Conservation (phyloP, 2,797 vertebrate genomes). For the Oophaga sylvatica region DNA sequence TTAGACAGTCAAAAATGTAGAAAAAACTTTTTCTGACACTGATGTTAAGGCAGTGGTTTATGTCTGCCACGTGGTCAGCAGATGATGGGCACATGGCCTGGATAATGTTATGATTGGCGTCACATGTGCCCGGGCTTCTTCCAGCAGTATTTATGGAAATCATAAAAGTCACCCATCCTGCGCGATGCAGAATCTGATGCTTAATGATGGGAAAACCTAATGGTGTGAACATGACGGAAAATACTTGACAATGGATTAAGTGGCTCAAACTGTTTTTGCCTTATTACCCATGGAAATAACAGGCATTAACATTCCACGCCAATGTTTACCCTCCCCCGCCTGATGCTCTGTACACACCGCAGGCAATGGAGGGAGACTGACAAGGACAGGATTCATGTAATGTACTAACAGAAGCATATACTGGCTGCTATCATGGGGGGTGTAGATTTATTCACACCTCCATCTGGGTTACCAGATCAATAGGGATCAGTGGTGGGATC, state of each 20-base stretch:
- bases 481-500: no score
- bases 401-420: no score
- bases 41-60: not conserved
- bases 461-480: no score
- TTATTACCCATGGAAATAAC: conserved; percentile 51
- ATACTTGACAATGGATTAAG: conserved; percentile 63
- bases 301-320: conserved; percentile 38
- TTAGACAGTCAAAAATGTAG: no score
- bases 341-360: not conserved
- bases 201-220: conserved; percentile 59
- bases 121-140: conserved; percentile 38
- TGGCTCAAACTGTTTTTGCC: conserved; percentile 30
- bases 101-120: not conserved
- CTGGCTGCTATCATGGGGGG: no score
- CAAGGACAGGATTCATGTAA: no score
- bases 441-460: no score
- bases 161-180: conserved; percentile 69
- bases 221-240: conserved; percentile 64
- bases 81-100: not conserved
- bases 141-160: conserved; percentile 63
- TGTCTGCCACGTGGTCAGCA: not conserved
- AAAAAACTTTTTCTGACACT: no score
- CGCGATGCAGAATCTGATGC: conserved; percentile 63
- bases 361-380: not conserved
- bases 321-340: conserved; percentile 36